These are phyloP conservation scores for Chymomyza amoena DNA, from an alignment of 2,888 invertebrate genomes.

Conservation along the genomic window DNA sequence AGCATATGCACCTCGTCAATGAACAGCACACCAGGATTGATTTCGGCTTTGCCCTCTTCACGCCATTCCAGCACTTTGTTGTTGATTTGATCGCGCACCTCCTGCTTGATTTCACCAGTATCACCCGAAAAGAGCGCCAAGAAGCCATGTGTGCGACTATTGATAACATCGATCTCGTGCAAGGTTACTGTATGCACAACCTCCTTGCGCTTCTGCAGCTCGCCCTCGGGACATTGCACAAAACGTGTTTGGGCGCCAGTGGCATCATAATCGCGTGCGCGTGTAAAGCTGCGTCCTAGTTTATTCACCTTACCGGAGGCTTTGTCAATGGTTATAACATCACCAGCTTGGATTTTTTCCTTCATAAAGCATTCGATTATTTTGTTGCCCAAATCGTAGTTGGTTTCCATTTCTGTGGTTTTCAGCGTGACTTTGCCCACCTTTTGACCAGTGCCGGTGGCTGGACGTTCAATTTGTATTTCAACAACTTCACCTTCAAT, in stretches of 20 bases:
- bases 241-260: slow-evolving; percentile 93
- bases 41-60: slow-evolving; percentile 99
- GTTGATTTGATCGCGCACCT: slow-evolving; percentile 98
- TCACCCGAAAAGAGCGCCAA: slow-evolving; percentile 98
- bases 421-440: slow-evolving; percentile 97
- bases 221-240: slow-evolving; percentile 99
- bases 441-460: slow-evolving; percentile 88
- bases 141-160: slow-evolving; percentile 98
- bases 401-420: slow-evolving; percentile 99
- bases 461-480: slow-evolving; percentile 96
- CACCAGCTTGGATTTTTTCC: slow-evolving; percentile 97
- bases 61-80: slow-evolving; percentile 98
- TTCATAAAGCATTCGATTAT: slow-evolving; percentile 98
- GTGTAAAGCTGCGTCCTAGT: slow-evolving; percentile 95
- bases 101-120: slow-evolving; percentile 98
- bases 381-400: slow-evolving; percentile 98
- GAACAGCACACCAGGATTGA: slow-evolving; percentile 98
- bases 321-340: slow-evolving; percentile 99
- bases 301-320: slow-evolving; percentile 96
- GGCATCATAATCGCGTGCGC: slow-evolving; percentile 98
- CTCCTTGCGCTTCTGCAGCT: slow-evolving; percentile 98
- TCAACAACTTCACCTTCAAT: slow-evolving; percentile 99
- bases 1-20: slow-evolving; percentile 99
- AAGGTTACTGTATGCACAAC: slow-evolving; percentile 98
- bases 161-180: slow-evolving; percentile 99